phyloP scores from a whole-genome alignment of 2,888 invertebrate species.

The Nomada lathburiana region DNA sequence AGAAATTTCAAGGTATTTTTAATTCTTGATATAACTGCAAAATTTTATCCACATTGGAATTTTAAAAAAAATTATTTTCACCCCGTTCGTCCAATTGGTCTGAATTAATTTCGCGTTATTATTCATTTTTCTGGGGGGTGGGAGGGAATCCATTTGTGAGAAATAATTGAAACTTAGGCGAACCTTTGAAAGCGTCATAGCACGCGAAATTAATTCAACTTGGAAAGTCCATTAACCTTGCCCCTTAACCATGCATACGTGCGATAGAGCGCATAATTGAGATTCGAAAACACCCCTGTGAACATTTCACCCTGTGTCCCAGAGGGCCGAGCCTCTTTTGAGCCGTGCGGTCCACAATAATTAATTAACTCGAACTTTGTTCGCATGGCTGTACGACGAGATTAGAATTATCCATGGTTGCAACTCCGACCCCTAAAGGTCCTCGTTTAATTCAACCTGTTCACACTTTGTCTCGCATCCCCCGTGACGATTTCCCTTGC shows the following conservation, averaged over 20 bases:
- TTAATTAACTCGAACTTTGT: constrained; percentile 57
- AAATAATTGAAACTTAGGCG: not conserved
- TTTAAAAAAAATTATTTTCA: too few relatives aligned
- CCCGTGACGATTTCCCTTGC: not conserved
- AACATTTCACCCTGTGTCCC: not conserved
- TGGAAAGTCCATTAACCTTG: constrained; percentile 8
- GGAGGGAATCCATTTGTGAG: not conserved
- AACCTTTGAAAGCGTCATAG: too few relatives aligned
- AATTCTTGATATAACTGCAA: too few relatives aligned
- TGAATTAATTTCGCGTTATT: too few relatives aligned
- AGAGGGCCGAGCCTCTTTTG: constrained; percentile 27
- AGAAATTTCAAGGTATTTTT: too few relatives aligned
- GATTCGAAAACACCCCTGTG: constrained; percentile 32
- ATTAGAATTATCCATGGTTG: constrained; percentile 16
- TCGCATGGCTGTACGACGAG: constrained; percentile 3
- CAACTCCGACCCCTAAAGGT: constrained; percentile 1
- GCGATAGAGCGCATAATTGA: constrained; percentile 35
- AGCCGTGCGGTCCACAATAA: constrained; percentile 29
- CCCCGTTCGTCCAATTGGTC: too few relatives aligned
- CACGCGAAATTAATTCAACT: constrained; percentile 12
- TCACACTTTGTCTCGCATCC: constrained; percentile 18
- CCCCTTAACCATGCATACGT: not conserved
- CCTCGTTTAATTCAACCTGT: constrained; percentile 24
- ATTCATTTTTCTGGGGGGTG: too few relatives aligned
- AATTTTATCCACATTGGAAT: too few relatives aligned